Percentiles rank a stretch among this genome's conserved stretches.
These are phyloP conservation scores for Enteromius viviparus DNA, from an alignment of 2,797 vertebrate species.

Conservation along the genomic window DNA sequence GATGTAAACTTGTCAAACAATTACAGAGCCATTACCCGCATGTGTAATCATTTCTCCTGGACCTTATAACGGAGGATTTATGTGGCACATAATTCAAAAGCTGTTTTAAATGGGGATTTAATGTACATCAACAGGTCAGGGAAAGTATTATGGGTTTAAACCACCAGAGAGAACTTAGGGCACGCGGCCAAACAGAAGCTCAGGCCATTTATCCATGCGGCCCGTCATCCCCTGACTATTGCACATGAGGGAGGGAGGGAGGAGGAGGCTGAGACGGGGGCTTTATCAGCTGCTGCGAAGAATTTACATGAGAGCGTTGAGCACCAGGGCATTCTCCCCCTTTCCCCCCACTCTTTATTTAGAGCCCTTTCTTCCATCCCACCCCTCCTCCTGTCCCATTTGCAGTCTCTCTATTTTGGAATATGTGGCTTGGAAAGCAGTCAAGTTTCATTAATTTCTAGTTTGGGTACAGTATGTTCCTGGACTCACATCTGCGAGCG, in stretches of 20 bases:
- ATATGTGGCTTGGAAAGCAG: conserved; percentile 92
- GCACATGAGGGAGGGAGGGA: conserved; percentile 71
- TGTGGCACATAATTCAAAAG: conserved; percentile 66
- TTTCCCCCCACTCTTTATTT: conserved; percentile 67
- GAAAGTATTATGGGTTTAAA: conserved; percentile 72
- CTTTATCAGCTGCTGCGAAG: conserved; percentile 88
- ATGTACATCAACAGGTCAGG: conserved; percentile 75
- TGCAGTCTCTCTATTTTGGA: conserved; percentile 76
- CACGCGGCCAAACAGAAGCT: conserved; percentile 86
- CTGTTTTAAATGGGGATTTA: conserved; percentile 65
- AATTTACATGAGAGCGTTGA: conserved; percentile 87
- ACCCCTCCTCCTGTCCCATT: conserved; percentile 63
- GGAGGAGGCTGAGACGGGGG: conserved; percentile 56
- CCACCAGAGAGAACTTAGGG: conserved; percentile 74
- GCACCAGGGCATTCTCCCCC: conserved; percentile 67
- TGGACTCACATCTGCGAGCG: conserved; percentile 99
- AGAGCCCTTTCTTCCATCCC: conserved; percentile 64
- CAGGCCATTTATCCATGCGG: conserved; percentile 75
- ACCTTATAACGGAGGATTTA: conserved; percentile 67
- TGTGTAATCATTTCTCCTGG: conserved; percentile 62
- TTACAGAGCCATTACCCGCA: conserved; percentile 60
- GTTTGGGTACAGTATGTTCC: conserved; percentile 99
- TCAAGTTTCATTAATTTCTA: conserved; percentile 99
- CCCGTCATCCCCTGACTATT: conserved; percentile 78
- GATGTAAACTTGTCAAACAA: conserved; percentile 60